These are phyloP conservation scores for Smutsia gigantea DNA, from an alignment of 2,797 vertebrate species.

Conservation along the genomic window DNA sequence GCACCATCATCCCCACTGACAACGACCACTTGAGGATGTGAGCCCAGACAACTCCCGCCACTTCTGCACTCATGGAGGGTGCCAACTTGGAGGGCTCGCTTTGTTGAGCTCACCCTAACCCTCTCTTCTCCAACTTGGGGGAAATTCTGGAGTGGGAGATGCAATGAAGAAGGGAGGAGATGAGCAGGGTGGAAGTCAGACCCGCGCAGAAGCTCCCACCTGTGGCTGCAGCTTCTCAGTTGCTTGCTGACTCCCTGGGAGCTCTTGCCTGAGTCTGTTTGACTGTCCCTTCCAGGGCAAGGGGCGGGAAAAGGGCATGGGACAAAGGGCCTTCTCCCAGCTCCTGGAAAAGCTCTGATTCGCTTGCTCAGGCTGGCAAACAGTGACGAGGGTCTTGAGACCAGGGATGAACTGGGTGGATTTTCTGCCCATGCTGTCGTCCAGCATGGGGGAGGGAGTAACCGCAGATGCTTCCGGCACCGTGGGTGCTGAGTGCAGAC, in stretches of 20 bases:
- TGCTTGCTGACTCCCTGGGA: slow-evolving; percentile 25
- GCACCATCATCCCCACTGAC: neutral
- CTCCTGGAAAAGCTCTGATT: slow-evolving; percentile 24
- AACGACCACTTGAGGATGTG: neutral
- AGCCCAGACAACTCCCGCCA: neutral
- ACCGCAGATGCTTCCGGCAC: neutral
- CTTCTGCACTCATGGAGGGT: neutral
- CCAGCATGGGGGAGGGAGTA: neutral
- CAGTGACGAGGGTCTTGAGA: neutral
- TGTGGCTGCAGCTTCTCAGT: neutral
- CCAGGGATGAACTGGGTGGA: neutral
- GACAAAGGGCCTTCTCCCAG: slow-evolving; percentile 52
- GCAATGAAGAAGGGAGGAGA: neutral
- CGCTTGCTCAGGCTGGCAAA: slow-evolving; percentile 62
- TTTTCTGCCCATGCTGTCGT: neutral
- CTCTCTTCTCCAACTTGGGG: neutral
- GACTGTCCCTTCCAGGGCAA: neutral
- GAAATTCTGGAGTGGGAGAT: neutral
- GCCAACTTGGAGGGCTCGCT: slow-evolving; percentile 28
- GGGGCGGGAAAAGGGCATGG: neutral
- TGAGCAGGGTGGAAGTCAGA: slow-evolving; percentile 32
- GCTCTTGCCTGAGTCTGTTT: slow-evolving; percentile 18
- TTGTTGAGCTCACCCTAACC: neutral
- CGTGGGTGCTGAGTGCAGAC: neutral
- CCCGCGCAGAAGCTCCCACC: slow-evolving; percentile 62